A percentile compares a stretch with the other conserved stretches of the same genome.
Conservation (phyloP, 1,140 invertebrate genomes). For the Solen grandis region DNA sequence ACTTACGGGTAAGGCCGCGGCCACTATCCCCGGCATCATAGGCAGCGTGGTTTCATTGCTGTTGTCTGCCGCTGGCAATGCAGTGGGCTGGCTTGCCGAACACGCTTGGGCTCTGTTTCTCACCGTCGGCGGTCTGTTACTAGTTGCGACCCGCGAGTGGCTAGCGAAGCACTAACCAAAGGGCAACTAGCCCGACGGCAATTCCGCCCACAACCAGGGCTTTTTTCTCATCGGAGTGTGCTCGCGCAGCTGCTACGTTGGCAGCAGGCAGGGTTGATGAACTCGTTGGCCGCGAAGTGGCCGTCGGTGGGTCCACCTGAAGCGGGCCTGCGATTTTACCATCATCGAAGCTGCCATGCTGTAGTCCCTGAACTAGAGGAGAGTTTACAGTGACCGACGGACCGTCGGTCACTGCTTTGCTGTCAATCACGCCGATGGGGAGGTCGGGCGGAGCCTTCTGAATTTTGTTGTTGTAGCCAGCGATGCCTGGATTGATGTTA, state of each 20-base stretch:
- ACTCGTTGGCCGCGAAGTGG: too few species aligned
- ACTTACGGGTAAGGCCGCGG: background rate
- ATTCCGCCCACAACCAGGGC: background rate
- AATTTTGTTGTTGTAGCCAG: constrained; percentile 40
- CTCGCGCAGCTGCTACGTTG: background rate
- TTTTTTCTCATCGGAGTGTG: background rate
- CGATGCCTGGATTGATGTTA: background rate
- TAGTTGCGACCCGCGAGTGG: background rate
- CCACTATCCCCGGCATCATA: constrained; percentile 17
- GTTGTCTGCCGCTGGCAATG: constrained; percentile 8
- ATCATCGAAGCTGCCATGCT: too few species aligned
- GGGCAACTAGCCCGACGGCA: too few species aligned
- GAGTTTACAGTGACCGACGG: too few species aligned
- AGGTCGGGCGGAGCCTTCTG: too few species aligned
- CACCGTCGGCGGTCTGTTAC: background rate
- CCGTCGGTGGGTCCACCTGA: background rate
- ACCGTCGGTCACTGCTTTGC: background rate
- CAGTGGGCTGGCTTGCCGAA: constrained; percentile 11
- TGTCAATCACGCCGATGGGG: background rate
- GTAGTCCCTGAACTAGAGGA: too few species aligned
- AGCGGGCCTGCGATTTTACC: background rate
- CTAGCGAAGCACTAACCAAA: background rate
- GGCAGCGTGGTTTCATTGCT: constrained; percentile 19
- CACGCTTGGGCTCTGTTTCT: background rate
- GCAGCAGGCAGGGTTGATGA: too few species aligned